Evolutionary conservation across 1,140 invertebrate species (phyloP), one percentile per base, ranked within the genome.

Genomic region (Matsumurasca onukii): DNA sequence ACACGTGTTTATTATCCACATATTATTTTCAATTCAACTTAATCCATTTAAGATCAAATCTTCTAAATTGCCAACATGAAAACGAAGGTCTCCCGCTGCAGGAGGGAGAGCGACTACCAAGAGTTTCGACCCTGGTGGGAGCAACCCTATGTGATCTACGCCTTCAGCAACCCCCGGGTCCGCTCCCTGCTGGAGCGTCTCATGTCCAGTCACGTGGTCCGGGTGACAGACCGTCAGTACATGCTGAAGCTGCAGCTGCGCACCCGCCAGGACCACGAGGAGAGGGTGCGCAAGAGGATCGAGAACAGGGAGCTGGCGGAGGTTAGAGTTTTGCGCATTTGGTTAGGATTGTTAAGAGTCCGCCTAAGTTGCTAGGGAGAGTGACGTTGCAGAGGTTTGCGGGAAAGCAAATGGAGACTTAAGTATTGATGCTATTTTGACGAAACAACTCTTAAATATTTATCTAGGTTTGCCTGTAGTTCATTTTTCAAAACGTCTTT

Each of bases 131-230:
- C 34, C 2, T 63, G 30, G 30, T 63, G 61, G 34, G 30, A 63
- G 24, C 30, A n/a, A 34, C 30, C 30, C 9, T 63, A 63, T 31
- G 61, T 45, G 3, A 17, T 63, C 76, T 77, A 48, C 74, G 85
- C 84, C 71, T 86, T 86, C 73, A 82, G 80, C 71, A 76, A 84
- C 73, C 82, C 82, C 30, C 78, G 79, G 69, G 84, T 87, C 24
- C 79, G 81, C 57, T 82, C 84, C 22, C 80, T 82, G 31, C 76
- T 89, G 55, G 86, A 88, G 76, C 80, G 82, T 72, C 76, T 88
- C n/a, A 88, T 88, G 86, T 86, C 85, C 31, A 85, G 81, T 24
- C 87, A 86, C 76, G 78, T 87, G 63, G 86, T 88, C 3, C 80
- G 82, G 64, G 78, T 88, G 31, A 87, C 86, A 3, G 87, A 89